Conservation (phyloP, 1,140 invertebrate genomes). For the Diorhabda elongata region DNA sequence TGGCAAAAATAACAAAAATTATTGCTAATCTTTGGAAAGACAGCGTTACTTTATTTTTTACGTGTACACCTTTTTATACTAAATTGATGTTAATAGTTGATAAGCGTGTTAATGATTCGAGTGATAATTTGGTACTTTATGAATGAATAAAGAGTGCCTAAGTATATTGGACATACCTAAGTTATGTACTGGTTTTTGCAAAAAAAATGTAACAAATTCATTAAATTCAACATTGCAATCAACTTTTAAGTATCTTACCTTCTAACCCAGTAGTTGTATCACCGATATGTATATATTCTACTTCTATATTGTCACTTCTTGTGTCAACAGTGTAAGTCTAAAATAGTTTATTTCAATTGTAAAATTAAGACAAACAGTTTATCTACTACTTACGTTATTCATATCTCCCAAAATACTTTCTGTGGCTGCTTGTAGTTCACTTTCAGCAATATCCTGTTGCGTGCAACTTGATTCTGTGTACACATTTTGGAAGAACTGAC, state of each 20-base stretch:
- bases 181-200: neutral
- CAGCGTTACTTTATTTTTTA: too few relatives aligned
- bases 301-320: constrained; percentile 30
- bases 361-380: neutral
- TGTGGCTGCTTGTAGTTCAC: constrained; percentile 45
- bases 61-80: too few relatives aligned
- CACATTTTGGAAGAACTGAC: constrained; percentile 38
- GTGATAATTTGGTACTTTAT: too few relatives aligned
- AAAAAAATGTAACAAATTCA: neutral
- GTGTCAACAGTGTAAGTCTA: constrained; percentile 1
- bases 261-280: constrained; percentile 38
- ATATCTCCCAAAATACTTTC: constrained; percentile 43
- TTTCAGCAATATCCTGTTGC: constrained; percentile 35
- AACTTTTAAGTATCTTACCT: constrained; percentile 27
- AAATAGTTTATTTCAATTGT: neutral
- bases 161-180: neutral
- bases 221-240: neutral
- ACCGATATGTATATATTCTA: constrained; percentile 41
- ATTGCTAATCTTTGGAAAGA: too few relatives aligned
- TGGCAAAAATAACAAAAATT: too few relatives aligned
- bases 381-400: constrained; percentile 17
- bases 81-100: too few relatives aligned
- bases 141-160: too few relatives aligned
- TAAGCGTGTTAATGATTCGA: too few relatives aligned
- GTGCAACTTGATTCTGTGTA: constrained; percentile 28